phyloP scores from a whole-genome alignment of 2,797 vertebrate species.

The Sylvilagus floridanus region DNA sequence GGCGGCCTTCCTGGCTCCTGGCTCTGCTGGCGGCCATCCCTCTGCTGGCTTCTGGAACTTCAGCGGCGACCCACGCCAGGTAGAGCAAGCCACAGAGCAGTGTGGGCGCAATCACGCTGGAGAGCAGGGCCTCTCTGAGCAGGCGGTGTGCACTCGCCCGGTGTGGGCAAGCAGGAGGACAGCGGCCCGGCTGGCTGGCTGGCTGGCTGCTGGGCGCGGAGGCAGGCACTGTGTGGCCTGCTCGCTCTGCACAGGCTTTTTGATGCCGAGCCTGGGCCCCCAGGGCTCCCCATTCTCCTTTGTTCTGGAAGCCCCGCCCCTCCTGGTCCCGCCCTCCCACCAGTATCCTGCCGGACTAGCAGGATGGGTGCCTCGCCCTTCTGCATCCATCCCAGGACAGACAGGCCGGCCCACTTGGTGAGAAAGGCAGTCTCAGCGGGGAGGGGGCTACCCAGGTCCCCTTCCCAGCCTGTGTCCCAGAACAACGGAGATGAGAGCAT shows the following conservation, averaged over 20 bases:
- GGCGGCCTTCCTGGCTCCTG: conserved; percentile 44
- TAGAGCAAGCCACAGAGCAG: conserved; percentile 73
- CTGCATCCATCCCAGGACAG: conserved; percentile 12
- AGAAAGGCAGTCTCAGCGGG: not conserved
- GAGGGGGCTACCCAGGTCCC: conserved; percentile 11
- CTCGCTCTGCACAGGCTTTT: conserved; percentile 74
- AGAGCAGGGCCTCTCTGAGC: not conserved
- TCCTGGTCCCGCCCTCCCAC: conserved; percentile 16
- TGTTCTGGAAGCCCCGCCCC: conserved; percentile 78
- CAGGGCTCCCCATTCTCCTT: conserved; percentile 74
- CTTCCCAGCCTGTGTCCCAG: conserved; percentile 54
- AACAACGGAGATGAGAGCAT: conserved; percentile 45
- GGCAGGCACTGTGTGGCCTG: not conserved
- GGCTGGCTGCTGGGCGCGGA: not conserved
- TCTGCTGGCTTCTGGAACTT: conserved; percentile 49
- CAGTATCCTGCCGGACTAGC: conserved; percentile 77
- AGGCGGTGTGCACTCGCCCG: not conserved
- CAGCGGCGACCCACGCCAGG: conserved; percentile 64
- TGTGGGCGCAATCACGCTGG: conserved; percentile 76
- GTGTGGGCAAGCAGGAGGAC: conserved; percentile 49
- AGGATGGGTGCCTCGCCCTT: conserved; percentile 78
- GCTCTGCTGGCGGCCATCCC: conserved; percentile 69
- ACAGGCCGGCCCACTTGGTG: conserved; percentile 41
- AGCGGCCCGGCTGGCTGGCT: not conserved
- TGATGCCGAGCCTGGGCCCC: conserved; percentile 71